phyloP scores from a whole-genome alignment of 2,797 vertebrate species.

The Phoxinus dragarum region DNA sequence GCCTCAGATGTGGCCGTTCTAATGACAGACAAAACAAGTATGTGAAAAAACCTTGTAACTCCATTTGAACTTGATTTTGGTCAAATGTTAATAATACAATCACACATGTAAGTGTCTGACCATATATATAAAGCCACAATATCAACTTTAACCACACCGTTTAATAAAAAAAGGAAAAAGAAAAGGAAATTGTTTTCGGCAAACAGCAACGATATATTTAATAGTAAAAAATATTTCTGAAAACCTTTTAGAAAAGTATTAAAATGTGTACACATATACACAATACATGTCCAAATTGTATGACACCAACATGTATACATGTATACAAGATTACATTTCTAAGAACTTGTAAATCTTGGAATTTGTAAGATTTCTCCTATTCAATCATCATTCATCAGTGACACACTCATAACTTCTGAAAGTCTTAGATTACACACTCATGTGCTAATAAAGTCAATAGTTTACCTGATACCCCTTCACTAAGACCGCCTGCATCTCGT shows the following conservation, averaged over 20 bases:
- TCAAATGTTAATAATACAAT: too few relatives aligned
- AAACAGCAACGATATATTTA: neutral
- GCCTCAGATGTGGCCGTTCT: too few relatives aligned
- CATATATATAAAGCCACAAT: too few relatives aligned
- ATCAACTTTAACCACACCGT: neutral
- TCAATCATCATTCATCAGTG: neutral
- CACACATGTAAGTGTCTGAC: too few relatives aligned
- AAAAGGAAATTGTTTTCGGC: neutral
- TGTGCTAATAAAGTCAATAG: neutral
- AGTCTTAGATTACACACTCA: neutral
- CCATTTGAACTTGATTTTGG: too few relatives aligned
- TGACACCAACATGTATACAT: neutral
- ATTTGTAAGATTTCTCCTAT: neutral
- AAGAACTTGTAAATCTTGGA: neutral
- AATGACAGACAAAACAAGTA: too few relatives aligned
- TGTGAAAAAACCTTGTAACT: too few relatives aligned
- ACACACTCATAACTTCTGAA: neutral
- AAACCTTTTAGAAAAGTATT: neutral
- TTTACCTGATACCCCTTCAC: slow-evolving; percentile 95
- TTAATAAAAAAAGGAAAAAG: too few relatives aligned
- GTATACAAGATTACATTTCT: neutral
- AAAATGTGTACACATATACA: neutral
- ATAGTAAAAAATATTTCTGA: neutral
- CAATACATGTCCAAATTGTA: neutral
- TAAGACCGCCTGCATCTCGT: slow-evolving; percentile 88